Conservation (phyloP, 2,113 vertebrate species). For the Oxygymnocypris stewartii region DNA sequence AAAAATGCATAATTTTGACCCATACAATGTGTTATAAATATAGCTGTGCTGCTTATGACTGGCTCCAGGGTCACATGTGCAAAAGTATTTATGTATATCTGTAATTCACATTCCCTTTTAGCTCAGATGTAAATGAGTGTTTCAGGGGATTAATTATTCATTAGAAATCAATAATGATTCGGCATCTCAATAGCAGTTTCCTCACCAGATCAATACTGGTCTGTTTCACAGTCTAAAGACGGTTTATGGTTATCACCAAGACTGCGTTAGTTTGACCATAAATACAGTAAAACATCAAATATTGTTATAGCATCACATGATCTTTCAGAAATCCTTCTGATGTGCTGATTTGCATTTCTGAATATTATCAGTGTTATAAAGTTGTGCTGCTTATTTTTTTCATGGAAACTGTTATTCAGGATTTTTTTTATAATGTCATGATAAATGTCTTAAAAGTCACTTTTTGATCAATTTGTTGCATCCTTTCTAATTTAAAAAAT, state of each 20-base stretch:
- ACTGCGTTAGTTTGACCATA: background rate
- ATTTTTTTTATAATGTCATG: background rate
- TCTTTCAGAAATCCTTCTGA: background rate
- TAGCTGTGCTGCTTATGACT: too few relatives aligned
- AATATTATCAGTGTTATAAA: background rate
- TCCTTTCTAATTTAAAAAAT: background rate
- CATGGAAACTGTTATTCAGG: background rate
- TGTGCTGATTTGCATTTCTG: background rate
- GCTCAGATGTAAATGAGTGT: background rate
- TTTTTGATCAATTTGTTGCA: background rate
- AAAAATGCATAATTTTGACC: too few relatives aligned
- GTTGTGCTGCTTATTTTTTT: background rate
- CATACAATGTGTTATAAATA: too few relatives aligned
- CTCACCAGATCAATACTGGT: slow-evolving; percentile 17
- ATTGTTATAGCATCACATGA: background rate
- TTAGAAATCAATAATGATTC: slow-evolving; percentile 8
- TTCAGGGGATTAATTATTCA: slow-evolving; percentile 1
- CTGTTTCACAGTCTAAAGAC: background rate
- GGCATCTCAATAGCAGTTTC: background rate
- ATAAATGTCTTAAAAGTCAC: too few relatives aligned
- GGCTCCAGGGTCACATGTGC: too few relatives aligned
- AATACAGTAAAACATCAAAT: background rate
- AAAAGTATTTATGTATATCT: background rate
- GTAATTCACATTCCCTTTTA: background rate
- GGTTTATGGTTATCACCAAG: background rate